A percentile compares a stretch with the other conserved stretches of the same genome.
These are phyloP conservation scores for Tapirus terrestris DNA, from an alignment of 2,113 vertebrate genomes.

Conservation along the genomic window DNA sequence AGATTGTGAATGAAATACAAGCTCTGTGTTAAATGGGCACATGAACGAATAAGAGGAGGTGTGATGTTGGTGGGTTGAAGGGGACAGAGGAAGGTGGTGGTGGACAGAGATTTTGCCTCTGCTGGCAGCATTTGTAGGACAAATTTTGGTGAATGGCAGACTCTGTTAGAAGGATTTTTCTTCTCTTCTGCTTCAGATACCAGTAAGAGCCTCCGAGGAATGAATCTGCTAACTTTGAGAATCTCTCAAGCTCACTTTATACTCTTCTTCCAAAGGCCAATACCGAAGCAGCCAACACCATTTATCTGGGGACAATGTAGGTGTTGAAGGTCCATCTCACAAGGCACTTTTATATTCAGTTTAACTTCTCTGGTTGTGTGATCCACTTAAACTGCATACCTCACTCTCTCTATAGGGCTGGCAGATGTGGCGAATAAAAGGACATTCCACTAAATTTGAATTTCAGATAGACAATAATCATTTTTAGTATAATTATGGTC, in stretches of 20 bases:
- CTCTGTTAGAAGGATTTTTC: neutral
- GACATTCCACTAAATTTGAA: neutral
- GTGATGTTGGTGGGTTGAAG: neutral
- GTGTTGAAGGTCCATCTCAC: neutral
- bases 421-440: neutral
- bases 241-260: neutral
- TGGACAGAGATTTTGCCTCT: rapidly evolving
- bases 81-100: neutral
- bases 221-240: neutral
- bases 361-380: neutral
- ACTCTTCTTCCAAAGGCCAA: neutral
- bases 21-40: neutral
- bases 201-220: neutral
- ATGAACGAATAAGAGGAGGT: neutral
- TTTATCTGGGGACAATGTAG: neutral
- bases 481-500: neutral
- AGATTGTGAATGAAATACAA: neutral
- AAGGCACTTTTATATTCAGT: neutral
- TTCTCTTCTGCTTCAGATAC: neutral
- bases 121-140: neutral
- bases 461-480: neutral
- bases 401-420: neutral
- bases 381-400: neutral
- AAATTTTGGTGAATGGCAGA: neutral
- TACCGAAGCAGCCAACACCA: neutral